These are phyloP conservation scores for Caenorhabditis uteleia DNA, from an alignment of 2,888 invertebrate genomes.

Conservation along the genomic window DNA sequence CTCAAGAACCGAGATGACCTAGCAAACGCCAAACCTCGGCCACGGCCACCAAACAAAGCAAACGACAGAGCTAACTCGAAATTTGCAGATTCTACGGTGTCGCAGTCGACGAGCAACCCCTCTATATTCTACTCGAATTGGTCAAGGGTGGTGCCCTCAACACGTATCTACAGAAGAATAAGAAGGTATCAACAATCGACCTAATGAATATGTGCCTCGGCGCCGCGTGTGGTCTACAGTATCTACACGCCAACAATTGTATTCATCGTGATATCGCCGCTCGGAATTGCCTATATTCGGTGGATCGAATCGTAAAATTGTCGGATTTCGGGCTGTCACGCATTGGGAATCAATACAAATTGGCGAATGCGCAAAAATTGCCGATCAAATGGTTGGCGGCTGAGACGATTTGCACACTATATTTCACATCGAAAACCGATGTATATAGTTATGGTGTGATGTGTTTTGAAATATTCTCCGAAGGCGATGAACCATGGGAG, in stretches of 20 bases:
- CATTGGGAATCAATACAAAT: conserved; percentile 19
- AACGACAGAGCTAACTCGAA: too few relatives aligned
- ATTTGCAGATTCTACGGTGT: conserved; percentile 43
- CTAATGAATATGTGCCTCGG: conserved; percentile 12
- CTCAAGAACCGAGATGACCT: too few relatives aligned
- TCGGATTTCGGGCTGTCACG: conserved; percentile 44
- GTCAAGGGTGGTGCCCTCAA: conserved; percentile 26
- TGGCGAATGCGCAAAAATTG: conserved; percentile 26
- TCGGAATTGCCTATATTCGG: conserved; percentile 21
- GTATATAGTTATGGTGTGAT: conserved; percentile 50
- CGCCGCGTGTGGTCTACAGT: conserved; percentile 24
- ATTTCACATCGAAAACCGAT: conserved; percentile 27
- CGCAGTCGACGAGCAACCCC: conserved; percentile 40
- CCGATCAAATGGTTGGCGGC: conserved; percentile 44
- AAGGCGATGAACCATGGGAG: conserved; percentile 48
- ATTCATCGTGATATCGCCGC: conserved; percentile 40
- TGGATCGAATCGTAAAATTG: conserved; percentile 27
- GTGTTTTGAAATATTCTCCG: conserved; percentile 41
- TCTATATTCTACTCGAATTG: conserved; percentile 42
- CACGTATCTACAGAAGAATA: conserved; percentile 13
- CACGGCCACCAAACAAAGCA: too few relatives aligned
- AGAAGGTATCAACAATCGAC: conserved; percentile 8
- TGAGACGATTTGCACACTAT: conserved; percentile 23
- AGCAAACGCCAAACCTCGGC: too few relatives aligned
- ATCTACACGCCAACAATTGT: conserved; percentile 25